Evolutionary conservation across 1,140 invertebrate species (phyloP).

Genomic region (Caenorhabditis latens): DNA sequence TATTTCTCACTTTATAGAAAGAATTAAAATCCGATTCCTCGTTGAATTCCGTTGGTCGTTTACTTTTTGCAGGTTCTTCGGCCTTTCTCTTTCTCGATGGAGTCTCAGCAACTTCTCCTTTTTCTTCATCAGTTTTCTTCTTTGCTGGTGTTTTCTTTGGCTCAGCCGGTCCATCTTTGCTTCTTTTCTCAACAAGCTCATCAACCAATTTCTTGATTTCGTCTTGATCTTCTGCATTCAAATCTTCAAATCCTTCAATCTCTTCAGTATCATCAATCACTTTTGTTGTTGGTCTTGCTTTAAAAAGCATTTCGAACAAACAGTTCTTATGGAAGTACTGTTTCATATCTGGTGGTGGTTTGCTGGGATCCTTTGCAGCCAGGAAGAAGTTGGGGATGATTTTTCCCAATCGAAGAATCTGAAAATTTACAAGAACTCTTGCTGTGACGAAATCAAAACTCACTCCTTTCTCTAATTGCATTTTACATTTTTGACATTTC

Average conservation of each 20-base stretch:
- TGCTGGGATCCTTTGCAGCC: slow-evolving; percentile 52
- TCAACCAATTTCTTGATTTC: slow-evolving; percentile 55
- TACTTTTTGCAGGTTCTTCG: slow-evolving; percentile 32
- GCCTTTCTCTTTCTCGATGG: slow-evolving; percentile 34
- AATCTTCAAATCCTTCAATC: slow-evolving; percentile 57
- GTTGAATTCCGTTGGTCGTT: slow-evolving; percentile 41
- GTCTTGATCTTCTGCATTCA: slow-evolving; percentile 57
- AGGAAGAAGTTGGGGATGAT: slow-evolving; percentile 62
- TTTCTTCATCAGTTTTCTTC: slow-evolving; percentile 30
- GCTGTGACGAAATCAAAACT: neutral
- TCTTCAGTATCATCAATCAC: slow-evolving; percentile 61
- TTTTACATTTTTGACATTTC: slow-evolving; percentile 63
- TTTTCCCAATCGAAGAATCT: slow-evolving; percentile 58
- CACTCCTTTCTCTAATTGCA: slow-evolving; percentile 58
- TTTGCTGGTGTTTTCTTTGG: slow-evolving; percentile 52
- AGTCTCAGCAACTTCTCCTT: slow-evolving; percentile 31
- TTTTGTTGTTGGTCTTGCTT: slow-evolving; percentile 62
- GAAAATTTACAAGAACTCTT: neutral
- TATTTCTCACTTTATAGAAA: slow-evolving; percentile 53
- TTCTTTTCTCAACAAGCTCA: slow-evolving; percentile 48
- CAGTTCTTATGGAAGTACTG: slow-evolving; percentile 59
- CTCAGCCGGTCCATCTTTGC: slow-evolving; percentile 19
- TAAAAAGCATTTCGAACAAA: slow-evolving; percentile 58
- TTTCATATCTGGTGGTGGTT: slow-evolving; percentile 64
- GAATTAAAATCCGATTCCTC: slow-evolving; percentile 59